These are phyloP conservation scores for Sorex maritimensis DNA, from an alignment of 2,797 vertebrate genomes.

Conservation along the genomic window DNA sequence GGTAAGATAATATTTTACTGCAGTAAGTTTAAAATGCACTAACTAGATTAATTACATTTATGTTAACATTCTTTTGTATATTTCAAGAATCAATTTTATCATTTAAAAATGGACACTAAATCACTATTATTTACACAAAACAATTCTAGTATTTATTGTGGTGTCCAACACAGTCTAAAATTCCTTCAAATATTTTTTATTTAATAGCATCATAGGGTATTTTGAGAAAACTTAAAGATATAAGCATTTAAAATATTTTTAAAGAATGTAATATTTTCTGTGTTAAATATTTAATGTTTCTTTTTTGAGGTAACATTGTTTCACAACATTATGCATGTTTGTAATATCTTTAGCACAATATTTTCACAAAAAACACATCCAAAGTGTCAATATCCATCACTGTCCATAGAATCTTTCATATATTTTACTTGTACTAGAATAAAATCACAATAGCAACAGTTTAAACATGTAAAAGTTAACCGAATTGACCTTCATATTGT, in stretches of 20 bases:
- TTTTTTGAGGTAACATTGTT: too few species aligned
- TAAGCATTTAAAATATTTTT: too few species aligned
- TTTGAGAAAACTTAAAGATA: too few species aligned
- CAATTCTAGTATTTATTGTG: neutral
- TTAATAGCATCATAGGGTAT: neutral
- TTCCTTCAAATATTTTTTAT: neutral
- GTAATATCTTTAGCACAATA: too few species aligned
- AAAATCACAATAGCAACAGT: neutral
- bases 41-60: neutral
- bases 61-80: neutral
- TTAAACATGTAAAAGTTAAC: neutral
- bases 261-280: too few species aligned
- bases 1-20: neutral
- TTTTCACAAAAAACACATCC: too few species aligned
- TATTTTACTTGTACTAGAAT: neutral
- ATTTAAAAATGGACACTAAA: neutral
- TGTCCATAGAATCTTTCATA: too few species aligned
- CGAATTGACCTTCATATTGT: neutral
- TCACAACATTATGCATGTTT: too few species aligned
- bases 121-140: neutral
- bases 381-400: too few species aligned
- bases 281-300: too few species aligned
- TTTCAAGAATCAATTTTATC: slow-evolving; percentile 36
- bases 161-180: neutral
- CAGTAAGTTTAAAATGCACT: neutral